A percentile compares a stretch with the other conserved stretches of the same genome.
phyloP scores from a whole-genome alignment of 1,140 invertebrate species.

The Trichonephila inaurata region DNA sequence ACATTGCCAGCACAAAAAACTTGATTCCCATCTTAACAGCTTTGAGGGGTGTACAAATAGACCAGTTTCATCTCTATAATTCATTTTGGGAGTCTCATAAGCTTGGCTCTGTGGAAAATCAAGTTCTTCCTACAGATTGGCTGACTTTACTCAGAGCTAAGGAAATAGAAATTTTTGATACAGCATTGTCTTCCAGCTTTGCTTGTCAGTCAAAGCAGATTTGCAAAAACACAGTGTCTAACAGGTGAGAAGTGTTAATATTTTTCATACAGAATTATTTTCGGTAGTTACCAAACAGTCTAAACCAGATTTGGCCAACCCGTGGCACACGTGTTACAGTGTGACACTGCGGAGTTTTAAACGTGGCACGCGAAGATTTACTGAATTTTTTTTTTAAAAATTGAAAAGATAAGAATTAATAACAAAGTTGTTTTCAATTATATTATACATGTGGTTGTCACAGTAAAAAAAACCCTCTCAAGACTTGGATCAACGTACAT shows the following conservation, averaged over 20 bases:
- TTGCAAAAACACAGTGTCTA: constrained; percentile 26
- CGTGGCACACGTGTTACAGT: too few species aligned
- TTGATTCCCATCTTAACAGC: not conserved
- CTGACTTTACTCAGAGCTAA: constrained; percentile 37
- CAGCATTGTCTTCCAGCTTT: constrained; percentile 19
- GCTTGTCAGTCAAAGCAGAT: constrained; percentile 18
- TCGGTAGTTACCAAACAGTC: too few species aligned
- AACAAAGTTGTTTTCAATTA: too few species aligned
- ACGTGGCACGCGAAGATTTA: too few species aligned
- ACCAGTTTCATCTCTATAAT: constrained; percentile 60
- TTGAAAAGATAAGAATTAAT: too few species aligned
- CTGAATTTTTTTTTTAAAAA: too few species aligned
- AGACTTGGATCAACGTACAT: too few species aligned
- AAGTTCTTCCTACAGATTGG: constrained; percentile 47
- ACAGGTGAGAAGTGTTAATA: not conserved
- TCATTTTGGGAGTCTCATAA: constrained; percentile 62
- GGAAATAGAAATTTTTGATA: constrained; percentile 59
- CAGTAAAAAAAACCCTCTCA: too few species aligned
- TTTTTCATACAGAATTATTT: too few species aligned
- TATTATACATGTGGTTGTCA: too few species aligned
- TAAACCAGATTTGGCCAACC: too few species aligned
- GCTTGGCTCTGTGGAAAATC: not conserved
- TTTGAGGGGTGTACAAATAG: constrained; percentile 27
- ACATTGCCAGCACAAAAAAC: not conserved
- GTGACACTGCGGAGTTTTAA: too few species aligned